Conservation (phyloP, 2,888 invertebrate species). For the Ectobius pallidus region DNA sequence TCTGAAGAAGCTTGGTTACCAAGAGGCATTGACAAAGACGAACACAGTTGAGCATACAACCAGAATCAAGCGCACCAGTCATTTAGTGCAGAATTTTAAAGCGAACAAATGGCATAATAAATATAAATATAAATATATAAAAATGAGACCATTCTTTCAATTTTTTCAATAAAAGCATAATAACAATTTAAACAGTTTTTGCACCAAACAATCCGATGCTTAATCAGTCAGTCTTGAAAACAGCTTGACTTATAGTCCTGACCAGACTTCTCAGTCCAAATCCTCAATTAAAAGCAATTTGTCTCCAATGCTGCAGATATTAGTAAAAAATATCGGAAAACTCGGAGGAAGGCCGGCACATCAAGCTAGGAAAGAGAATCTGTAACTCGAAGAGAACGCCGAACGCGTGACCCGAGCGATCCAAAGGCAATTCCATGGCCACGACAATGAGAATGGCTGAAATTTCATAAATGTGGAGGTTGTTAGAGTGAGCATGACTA, state of each 20-base stretch:
- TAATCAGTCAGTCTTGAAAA: constrained; percentile 2
- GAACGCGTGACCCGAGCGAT: not conserved
- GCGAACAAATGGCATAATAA: too few species aligned
- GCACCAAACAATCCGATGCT: not conserved
- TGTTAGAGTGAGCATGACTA: constrained; percentile 27
- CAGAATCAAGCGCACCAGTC: constrained; percentile 5
- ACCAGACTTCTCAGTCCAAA: not conserved
- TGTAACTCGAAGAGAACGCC: constrained; percentile 20
- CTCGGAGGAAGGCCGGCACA: not conserved
- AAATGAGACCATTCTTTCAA: constrained; percentile 5
- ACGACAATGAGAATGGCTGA: too few species aligned
- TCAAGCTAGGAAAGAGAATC: not conserved
- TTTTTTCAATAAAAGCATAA: not conserved
- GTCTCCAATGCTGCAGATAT: not conserved
- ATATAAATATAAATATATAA: not conserved
- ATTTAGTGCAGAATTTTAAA: constrained; percentile 1
- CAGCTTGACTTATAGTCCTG: not conserved
- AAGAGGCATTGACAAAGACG: constrained; percentile 34
- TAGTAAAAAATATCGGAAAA: constrained; percentile 8
- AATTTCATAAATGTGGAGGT: not conserved
- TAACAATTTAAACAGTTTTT: not conserved
- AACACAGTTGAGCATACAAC: constrained; percentile 32
- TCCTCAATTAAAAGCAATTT: not conserved
- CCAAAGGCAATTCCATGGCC: constrained; percentile 1
- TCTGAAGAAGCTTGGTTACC: constrained; percentile 24